Evolutionary conservation across 2,888 invertebrate species (phyloP).

Genomic region (Phyllotreta cruciferae): DNA sequence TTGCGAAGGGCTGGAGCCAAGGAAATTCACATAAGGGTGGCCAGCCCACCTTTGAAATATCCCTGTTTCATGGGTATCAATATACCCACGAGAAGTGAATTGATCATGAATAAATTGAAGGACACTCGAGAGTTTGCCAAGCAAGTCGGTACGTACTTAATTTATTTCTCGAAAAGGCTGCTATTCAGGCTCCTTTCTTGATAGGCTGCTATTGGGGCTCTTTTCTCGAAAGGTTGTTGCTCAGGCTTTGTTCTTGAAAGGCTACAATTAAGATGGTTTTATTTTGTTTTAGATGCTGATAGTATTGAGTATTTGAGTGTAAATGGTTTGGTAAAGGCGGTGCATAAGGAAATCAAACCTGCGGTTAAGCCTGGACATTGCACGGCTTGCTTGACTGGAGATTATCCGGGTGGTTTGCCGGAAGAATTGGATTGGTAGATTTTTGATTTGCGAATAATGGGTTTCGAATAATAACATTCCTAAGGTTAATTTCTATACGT

Average conservation of each 20-base stretch:
- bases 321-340: constrained; percentile 88
- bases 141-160: constrained; percentile 77
- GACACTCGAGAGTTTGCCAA: constrained; percentile 74
- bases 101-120: constrained; percentile 90
- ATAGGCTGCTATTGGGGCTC: too few species aligned
- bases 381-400: constrained; percentile 93
- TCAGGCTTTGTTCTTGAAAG: too few species aligned
- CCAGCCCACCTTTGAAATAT: constrained; percentile 92
- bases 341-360: constrained; percentile 77
- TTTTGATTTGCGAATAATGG: background rate
- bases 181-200: constrained; percentile 7
- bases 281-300: constrained; percentile 75
- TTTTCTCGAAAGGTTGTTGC: too few species aligned
- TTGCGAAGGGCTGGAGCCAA: constrained; percentile 90
- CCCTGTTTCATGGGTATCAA: constrained; percentile 99
- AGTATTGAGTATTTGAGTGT: constrained; percentile 92
- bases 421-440: constrained; percentile 66
- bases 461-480: constrained; percentile 3
- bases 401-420: constrained; percentile 83
- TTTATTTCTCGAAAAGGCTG: background rate
- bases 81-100: constrained; percentile 95
- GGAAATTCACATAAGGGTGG: constrained; percentile 96
- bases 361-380: constrained; percentile 82
- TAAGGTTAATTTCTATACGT: constrained; percentile 19
- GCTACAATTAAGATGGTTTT: too few species aligned